Base-by-base conservation (phyloP, 2,888 invertebrate genomes). In the Megaustenia siamemsis region DNA sequence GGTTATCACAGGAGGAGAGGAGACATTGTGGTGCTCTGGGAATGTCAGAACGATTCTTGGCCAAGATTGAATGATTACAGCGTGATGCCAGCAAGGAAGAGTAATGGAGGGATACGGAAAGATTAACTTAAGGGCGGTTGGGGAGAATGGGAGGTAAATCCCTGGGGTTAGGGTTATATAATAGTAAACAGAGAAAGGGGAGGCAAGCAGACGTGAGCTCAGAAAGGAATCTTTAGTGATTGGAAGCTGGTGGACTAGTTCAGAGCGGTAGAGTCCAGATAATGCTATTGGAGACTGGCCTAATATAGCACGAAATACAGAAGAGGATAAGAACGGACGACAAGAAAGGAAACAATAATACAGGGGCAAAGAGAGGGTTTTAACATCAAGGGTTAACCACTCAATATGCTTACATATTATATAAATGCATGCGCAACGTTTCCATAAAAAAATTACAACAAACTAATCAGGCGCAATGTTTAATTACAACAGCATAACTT, bases 51-150 rank as follows among this genome's bases (percentile, higher is more conserved):
- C 8, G 32, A 2, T 43, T 40, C 45, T 68, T n/a, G 43, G 49
- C 68, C 80, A 63, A 81, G 81, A 71, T 81, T 81, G 81, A 53
- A 43, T 78, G 78, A 78, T 78, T 78, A 63, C 63, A 24, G 1
- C 2, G 32, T 35, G 53, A 45, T 75, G 75, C n/a, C 49, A 45
- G 45, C 18, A 45, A 2, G n/a, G 77, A 21, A 5, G 49, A 10
- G 49, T 32, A 75, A 45, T 43, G 18, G 43, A 18, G 32, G 38
- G 66, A 56, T 53, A 53, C 21, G 40, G 38, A 35, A 35, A 8
- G 38, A 43, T 35, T 8, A 43, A 1, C 40, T 21, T 28, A 28
- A 28, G 21, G 32, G 68, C 45, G n/a, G n/a, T n/a, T n/a, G 5
- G 69, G 24, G 15, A 38, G 8, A 1, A n/a, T n/a, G 12, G 60